phyloP scores from a whole-genome alignment of 1,140 invertebrate genomes.

The Dendrolimus punctatus region DNA sequence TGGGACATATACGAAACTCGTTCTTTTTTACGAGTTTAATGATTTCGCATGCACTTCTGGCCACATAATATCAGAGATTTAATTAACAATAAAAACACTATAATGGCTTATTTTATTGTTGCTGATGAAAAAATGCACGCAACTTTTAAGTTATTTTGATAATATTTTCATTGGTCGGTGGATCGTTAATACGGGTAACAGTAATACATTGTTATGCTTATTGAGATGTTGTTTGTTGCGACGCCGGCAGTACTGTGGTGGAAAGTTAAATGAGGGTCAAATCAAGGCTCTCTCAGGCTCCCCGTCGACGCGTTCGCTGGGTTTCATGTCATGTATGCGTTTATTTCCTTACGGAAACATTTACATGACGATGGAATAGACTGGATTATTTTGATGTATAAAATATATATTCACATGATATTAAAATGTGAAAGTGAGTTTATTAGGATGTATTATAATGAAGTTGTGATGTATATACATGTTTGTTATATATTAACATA shows the following conservation, averaged over 20 bases:
- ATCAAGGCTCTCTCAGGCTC: constrained; percentile 27
- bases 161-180: neutral
- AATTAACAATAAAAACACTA: constrained; percentile 44
- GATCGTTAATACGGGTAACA: neutral
- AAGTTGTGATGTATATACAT: too few relatives aligned
- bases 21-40: constrained; percentile 39
- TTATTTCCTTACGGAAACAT: constrained; percentile 47
- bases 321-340: constrained; percentile 36
- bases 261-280: constrained; percentile 19
- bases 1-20: constrained; percentile 41
- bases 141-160: neutral
- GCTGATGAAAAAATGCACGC: constrained; percentile 5
- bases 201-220: neutral
- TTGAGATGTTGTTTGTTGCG: constrained; percentile 11
- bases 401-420: neutral
- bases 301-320: constrained; percentile 27
- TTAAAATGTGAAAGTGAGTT: too few relatives aligned
- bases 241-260: too few relatives aligned
- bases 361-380: constrained; percentile 22
- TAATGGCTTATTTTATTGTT: constrained; percentile 19
- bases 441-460: too few relatives aligned
- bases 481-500: too few relatives aligned
- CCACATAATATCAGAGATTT: constrained; percentile 37
- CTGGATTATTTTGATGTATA: constrained; percentile 13
- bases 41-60: constrained; percentile 34